Evolutionary conservation across 1,140 invertebrate species (phyloP).

Genomic region (Drosophila nebulosa): DNA sequence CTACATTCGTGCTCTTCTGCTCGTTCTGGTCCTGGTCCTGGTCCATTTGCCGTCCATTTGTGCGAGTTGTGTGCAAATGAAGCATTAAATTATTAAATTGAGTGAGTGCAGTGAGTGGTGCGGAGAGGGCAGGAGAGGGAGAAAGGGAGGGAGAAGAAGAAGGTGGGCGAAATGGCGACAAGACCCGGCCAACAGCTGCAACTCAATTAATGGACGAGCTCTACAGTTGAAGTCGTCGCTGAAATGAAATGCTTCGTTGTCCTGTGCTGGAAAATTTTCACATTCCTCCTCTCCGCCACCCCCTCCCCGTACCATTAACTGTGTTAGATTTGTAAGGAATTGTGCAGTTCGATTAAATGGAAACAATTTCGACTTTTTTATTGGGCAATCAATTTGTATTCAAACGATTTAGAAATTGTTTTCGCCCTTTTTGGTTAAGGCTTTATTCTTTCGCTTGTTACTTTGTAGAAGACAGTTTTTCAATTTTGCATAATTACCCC

Average conservation of each 20-base stretch:
- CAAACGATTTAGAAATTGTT: background rate
- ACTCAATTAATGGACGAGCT: constrained; percentile 26
- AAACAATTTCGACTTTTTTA: background rate
- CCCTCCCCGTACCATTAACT: background rate
- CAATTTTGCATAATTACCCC: too few species aligned
- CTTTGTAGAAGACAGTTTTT: too few species aligned
- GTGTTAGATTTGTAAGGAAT: background rate
- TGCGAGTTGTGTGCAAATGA: constrained; percentile 55
- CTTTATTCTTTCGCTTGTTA: too few species aligned
- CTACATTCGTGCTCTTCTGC: background rate
- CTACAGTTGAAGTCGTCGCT: background rate
- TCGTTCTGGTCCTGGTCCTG: background rate
- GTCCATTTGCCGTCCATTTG: constrained; percentile 6
- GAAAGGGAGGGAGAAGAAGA: background rate
- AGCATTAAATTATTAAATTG: constrained; percentile 76
- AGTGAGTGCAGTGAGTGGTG: constrained; percentile 36
- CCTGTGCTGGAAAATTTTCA: background rate
- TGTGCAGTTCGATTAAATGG: background rate
- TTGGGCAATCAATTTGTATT: background rate
- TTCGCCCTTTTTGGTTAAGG: too few species aligned
- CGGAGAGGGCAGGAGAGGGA: too few species aligned
- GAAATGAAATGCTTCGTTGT: background rate
- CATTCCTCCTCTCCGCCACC: too few species aligned
- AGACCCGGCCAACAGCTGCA: constrained; percentile 28
- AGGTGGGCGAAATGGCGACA: background rate